phyloP scores from a whole-genome alignment of 2,113 vertebrate species.

The Acrocephalus kingi region DNA sequence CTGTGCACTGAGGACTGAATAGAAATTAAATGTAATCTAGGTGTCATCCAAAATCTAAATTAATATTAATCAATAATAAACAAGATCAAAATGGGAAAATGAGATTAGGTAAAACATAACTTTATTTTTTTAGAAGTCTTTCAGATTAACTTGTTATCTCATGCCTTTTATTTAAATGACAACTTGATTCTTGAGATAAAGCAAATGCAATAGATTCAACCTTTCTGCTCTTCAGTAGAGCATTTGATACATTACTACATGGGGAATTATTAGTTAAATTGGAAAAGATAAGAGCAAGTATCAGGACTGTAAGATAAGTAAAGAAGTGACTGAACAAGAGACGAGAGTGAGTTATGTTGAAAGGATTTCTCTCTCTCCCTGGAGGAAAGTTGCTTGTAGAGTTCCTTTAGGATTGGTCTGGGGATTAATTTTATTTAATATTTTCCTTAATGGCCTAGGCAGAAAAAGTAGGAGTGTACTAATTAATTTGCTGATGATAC shows the following conservation, averaged over 20 bases:
- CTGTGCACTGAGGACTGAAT: neutral
- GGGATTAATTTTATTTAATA: conserved; percentile 73
- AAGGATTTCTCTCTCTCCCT: conserved; percentile 52
- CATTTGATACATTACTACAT: neutral
- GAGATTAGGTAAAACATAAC: neutral
- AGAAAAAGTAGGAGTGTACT: conserved; percentile 67
- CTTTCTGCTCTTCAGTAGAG: neutral
- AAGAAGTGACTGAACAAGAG: conserved; percentile 32
- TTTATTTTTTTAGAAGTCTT: neutral
- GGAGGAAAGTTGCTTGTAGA: conserved; percentile 42
- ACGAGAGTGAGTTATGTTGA: neutral
- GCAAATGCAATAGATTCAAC: neutral
- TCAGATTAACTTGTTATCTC: neutral
- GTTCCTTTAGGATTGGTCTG: conserved; percentile 70
- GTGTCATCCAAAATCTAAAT: neutral
- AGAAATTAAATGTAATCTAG: conserved; percentile 10
- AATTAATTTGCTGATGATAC: conserved; percentile 71
- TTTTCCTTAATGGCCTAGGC: conserved; percentile 68
- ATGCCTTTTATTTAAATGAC: neutral
- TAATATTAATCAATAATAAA: neutral
- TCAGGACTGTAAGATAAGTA: conserved; percentile 25
- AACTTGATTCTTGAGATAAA: neutral
- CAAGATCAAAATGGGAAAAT: neutral
- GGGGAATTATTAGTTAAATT: conserved; percentile 60
- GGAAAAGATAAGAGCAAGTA: conserved; percentile 44